A percentile compares a stretch with the other conserved stretches of the same genome.
Evolutionary conservation across 2,113 vertebrate genomes (phyloP).

Genomic region (Xenopus tropicalis): DNA sequence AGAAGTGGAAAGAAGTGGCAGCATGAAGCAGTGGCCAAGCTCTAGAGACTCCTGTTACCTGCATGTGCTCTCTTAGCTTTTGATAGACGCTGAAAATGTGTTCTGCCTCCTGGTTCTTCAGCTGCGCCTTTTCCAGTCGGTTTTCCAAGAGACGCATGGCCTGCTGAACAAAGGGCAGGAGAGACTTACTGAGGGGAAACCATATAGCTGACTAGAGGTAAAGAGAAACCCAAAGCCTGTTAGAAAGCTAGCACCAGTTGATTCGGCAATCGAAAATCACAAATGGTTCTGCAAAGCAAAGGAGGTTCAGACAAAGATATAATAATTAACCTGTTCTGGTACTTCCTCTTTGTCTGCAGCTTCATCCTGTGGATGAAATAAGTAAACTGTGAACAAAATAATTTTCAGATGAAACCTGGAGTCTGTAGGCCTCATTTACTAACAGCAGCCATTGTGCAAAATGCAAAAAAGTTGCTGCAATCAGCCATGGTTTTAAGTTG

Average conservation of each 20-base stretch:
- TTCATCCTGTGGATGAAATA: slow-evolving; percentile 52
- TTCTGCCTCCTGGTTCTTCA: slow-evolving; percentile 73
- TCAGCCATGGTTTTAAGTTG: too few relatives aligned
- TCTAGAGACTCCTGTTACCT: slow-evolving; percentile 53
- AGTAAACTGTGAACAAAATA: slow-evolving; percentile 4
- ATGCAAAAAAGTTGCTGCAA: too few relatives aligned
- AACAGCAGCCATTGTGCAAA: too few relatives aligned
- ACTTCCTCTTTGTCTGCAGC: slow-evolving; percentile 43
- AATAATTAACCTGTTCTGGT: slow-evolving; percentile 50
- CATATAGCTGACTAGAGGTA: background rate
- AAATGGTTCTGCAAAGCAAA: background rate
- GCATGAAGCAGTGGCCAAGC: background rate
- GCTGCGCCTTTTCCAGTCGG: slow-evolving; percentile 75
- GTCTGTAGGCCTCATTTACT: too few relatives aligned
- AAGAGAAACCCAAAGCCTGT: background rate
- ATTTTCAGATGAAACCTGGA: too few relatives aligned
- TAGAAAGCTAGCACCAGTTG: background rate
- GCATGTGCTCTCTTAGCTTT: slow-evolving; percentile 74
- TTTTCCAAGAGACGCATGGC: slow-evolving; percentile 73
- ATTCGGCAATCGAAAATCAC: background rate
- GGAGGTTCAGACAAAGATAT: background rate
- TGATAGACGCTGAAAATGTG: slow-evolving; percentile 69
- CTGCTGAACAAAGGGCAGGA: slow-evolving; percentile 49
- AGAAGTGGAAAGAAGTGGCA: background rate
- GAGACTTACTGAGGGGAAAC: background rate